Base-by-base conservation (phyloP, 92 coral and sea anemone species). In the Anthopleura xanthogrammica region DNA sequence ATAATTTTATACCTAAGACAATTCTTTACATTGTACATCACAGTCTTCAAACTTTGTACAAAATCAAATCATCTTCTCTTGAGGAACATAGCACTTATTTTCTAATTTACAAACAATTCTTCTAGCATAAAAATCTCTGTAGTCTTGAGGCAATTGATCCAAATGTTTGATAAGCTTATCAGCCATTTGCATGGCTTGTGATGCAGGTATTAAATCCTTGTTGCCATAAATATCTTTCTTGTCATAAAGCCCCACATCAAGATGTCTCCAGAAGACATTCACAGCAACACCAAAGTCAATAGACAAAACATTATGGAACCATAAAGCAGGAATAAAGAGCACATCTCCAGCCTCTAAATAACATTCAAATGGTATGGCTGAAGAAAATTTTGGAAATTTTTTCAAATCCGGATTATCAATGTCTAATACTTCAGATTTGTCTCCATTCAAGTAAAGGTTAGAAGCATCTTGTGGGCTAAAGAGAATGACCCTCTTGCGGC, bases 261-360 rank as follows among this genome's bases (percentile, higher is more conserved):
- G 85, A 87, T 93, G 97, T 66, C 91, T 90, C 97, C 97, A 93
- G 52, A 93, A 93, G 5, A 93, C 97, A 83, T 93, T 93, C 6
- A 93, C 94, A 4, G 97, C 97, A 76, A 91, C 97, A 46, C 97
- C 94, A 72, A 93, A 93, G 79, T 93, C 91, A 52, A 84, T 29
- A 54, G 94, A 87, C 48, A 85, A 83, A 46, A 93, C 97, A 86
- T 93, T 93, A 80, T 93, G 97, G 80, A 93, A 93, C 97, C 97
- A 93, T 89, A 93, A 54, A 14, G 97, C 94, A 12, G 97, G 97
- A 22, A 93, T 93, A 60, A 91, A 93, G 73, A 93, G 60, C 13
- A 93, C 93, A 41, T 93, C 95, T 4, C 97, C 97, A 52, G 97
- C 92, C 10, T 93, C 97, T 41, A 93, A 77, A 41, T 74, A 74